Evolutionary conservation across 2,888 invertebrate species (phyloP).

Genomic region (Athetis lepigone): DNA sequence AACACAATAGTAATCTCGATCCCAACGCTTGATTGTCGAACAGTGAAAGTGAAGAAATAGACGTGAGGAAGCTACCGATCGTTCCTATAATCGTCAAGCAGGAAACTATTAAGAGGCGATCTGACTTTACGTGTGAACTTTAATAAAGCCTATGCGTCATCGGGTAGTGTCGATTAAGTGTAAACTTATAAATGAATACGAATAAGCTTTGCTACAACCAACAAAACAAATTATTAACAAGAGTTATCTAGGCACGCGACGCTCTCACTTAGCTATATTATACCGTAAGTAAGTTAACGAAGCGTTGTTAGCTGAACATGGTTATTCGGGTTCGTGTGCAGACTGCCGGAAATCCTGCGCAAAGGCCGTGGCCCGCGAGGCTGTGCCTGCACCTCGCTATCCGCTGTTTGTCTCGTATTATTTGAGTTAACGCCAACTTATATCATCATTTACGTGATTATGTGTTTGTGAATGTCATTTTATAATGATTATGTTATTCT

Average conservation of each 20-base stretch:
- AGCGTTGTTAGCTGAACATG: conserved; percentile 69
- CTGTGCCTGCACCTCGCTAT: conserved; percentile 69
- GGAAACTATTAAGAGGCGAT: conserved; percentile 47
- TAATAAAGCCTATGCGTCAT: conserved; percentile 36
- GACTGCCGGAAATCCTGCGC: conserved; percentile 88
- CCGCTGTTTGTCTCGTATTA: conserved; percentile 65
- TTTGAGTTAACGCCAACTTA: conserved; percentile 63
- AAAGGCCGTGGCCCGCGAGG: conserved; percentile 81
- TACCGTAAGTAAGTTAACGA: conserved; percentile 58
- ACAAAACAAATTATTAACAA: not conserved
- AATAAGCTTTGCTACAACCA: not conserved
- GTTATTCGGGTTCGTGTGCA: conserved; percentile 77
- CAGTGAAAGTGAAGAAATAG: conserved; percentile 76
- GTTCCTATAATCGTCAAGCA: conserved; percentile 51
- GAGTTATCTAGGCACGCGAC: conserved; percentile 11
- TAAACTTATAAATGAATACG: conserved; percentile 22
- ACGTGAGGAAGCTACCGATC: conserved; percentile 78
- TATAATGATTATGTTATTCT: conserved; percentile 45
- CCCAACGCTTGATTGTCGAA: conserved; percentile 69
- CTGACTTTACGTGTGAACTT: conserved; percentile 41
- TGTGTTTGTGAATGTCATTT: conserved; percentile 66
- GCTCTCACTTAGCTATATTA: conserved; percentile 35
- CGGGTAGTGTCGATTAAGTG: conserved; percentile 18
- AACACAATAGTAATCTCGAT: conserved; percentile 70
- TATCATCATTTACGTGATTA: conserved; percentile 66